Percentiles rank a stretch among this genome's conserved stretches.
phyloP scores from a whole-genome alignment of 1,140 invertebrate genomes.

The Neoseiulus cucumeris region DNA sequence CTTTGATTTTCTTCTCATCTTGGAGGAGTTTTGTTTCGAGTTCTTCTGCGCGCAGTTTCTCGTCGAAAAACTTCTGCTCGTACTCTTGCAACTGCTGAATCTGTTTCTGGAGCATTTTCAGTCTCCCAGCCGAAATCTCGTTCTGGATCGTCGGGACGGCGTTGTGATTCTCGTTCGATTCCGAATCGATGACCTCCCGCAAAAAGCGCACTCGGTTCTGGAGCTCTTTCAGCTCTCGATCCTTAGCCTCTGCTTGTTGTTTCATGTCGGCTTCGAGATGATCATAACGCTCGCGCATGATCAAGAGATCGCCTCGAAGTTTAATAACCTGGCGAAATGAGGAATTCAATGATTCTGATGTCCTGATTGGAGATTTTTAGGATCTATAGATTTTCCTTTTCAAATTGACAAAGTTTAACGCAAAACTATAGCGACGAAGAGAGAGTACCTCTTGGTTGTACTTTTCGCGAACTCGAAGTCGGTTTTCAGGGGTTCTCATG shows the following conservation, averaged over 20 bases:
- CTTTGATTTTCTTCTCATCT: not conserved
- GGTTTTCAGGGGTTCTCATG: not conserved
- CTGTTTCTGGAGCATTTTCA: not conserved
- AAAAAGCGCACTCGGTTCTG: not conserved
- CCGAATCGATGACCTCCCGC: not conserved
- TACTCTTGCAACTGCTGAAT: not conserved
- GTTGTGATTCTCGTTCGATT: not conserved
- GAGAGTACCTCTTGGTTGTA: slow-evolving; percentile 1
- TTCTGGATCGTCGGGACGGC: not conserved
- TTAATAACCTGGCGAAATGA: not conserved
- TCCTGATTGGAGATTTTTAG: no score
- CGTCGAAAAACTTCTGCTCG: slow-evolving; percentile 9
- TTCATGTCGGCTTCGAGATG: not conserved
- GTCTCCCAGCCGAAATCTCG: not conserved
- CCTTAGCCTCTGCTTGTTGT: not conserved
- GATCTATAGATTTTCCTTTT: no score
- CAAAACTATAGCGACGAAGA: no score
- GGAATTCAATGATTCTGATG: no score
- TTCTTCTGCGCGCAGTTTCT: not conserved
- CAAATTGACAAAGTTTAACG: no score
- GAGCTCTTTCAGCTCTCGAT: not conserved
- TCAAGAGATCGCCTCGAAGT: not conserved
- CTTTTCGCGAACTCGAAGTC: not conserved
- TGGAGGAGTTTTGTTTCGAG: not conserved
- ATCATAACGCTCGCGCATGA: not conserved